Evolutionary conservation across 35 echinoderm and acorn worm genomes (phyloP).

Genomic region (Lytechinus pictus): DNA sequence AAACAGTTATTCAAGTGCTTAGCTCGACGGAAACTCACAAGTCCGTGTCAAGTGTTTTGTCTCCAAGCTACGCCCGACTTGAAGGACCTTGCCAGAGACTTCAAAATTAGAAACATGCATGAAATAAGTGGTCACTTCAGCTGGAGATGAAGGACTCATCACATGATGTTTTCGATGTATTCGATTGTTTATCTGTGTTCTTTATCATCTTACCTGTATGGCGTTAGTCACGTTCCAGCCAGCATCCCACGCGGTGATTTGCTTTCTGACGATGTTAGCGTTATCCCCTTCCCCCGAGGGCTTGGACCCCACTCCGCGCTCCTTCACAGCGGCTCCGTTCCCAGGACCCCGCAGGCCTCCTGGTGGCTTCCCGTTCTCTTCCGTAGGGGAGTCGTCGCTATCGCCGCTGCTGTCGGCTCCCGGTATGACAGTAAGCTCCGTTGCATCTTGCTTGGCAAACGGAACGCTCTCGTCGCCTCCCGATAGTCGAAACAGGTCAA

Average conservation of each 20-base stretch:
- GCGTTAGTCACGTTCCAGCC: constrained; percentile 47
- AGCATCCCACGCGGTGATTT: constrained; percentile 37
- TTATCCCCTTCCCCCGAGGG: constrained; percentile 25
- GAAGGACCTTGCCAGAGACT: background rate
- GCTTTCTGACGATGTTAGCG: constrained; percentile 19
- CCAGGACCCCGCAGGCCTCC: background rate
- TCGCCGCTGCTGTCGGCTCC: background rate
- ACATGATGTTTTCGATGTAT: background rate
- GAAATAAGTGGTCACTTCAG: constrained; percentile 2
- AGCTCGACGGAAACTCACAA: background rate
- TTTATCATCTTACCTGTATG: constrained; percentile 48
- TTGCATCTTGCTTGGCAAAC: constrained; percentile 30
- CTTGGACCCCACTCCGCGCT: background rate
- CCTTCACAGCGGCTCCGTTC: background rate
- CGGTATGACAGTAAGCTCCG: constrained; percentile 27
- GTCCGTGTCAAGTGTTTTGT: background rate
- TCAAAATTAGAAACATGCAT: background rate
- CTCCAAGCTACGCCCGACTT: background rate
- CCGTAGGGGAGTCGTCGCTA: constrained; percentile 4
- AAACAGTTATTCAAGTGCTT: background rate
- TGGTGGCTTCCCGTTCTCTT: constrained; percentile 41
- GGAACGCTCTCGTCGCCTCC: constrained; percentile 37
- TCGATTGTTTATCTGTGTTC: background rate
- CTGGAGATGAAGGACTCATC: background rate
- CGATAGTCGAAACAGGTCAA: constrained; percentile 32